These are phyloP conservation scores for Campoplex nolae DNA, from an alignment of 2,888 invertebrate species.

Conservation along the genomic window DNA sequence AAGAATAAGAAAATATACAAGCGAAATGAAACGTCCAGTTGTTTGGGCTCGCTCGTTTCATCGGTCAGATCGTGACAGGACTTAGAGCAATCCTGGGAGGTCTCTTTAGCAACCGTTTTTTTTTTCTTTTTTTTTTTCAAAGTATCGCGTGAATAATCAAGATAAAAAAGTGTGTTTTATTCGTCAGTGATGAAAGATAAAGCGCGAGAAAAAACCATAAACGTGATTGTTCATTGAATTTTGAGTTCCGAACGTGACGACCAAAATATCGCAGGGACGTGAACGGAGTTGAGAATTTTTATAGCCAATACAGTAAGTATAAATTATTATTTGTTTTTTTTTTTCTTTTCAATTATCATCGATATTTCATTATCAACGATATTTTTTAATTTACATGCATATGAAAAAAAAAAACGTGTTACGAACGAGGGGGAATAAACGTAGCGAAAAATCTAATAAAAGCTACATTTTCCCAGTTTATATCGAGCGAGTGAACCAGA, in stretches of 20 bases:
- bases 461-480: conserved; percentile 37
- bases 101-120: neutral
- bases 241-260: neutral
- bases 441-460: conserved; percentile 51
- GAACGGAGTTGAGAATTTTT: conserved; percentile 3
- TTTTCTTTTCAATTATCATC: neutral
- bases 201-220: conserved; percentile 12
- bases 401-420: neutral
- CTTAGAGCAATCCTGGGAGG: neutral
- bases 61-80: neutral
- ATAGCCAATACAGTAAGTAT: conserved; percentile 12
- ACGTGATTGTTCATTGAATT: conserved; percentile 41
- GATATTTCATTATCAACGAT: neutral
- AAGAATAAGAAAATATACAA: neutral
- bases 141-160: neutral
- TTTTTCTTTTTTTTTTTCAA: neutral
- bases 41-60: conserved; percentile 1
- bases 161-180: conserved; percentile 9
- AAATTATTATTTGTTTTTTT: neutral
- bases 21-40: conserved; percentile 51
- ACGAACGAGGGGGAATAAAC: conserved; percentile 14
- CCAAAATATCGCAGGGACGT: neutral
- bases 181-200: conserved; percentile 22
- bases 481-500: conserved; percentile 26
- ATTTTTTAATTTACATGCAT: neutral